Evolutionary conservation across 2,113 vertebrate genomes (phyloP), one percentile per base, ranked within the genome.

Genomic region (Gymnorhina tibicen): DNA sequence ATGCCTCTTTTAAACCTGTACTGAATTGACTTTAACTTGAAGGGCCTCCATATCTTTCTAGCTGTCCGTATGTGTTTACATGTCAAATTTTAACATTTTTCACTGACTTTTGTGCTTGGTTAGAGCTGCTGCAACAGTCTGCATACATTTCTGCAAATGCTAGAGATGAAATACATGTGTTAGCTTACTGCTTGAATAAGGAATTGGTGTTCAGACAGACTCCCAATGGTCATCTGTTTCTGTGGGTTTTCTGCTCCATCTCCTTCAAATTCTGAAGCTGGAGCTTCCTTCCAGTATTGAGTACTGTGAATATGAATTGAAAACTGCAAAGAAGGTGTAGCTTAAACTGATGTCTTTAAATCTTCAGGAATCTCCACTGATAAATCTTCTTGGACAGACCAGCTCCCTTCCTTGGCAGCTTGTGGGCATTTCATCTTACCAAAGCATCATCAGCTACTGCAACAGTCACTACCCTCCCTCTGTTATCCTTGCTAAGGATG

Each of bases 371-470:
- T 99, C 99, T 0, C 98, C 99, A 52, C 97, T 99, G 33, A 97
- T 99, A 75, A 98, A 96, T 93, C 98, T 99, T 13, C 98, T 99
- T 81, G 99, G 98, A 66, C 99, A 99, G 97, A 98, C 98, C 60
- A 98, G 98, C 79, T 99, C 98, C 52, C 98, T 99, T 56, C 99
- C 99, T 6, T 99, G 99, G 99, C 98, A 99, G 67, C 98, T 99
- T 12, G 98, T 99, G 96, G 99, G 99, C 95, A 96, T 98, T 59
- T 97, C 98, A 5, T 99, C 99, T 1, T 99, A 99, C 39, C 98
- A 99, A 84, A 98, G 98, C 72, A 98, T 99, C 93, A 97, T 99
- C 70, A 95, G 95, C 90, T 99, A 99, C 81, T 98, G 99, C 66
- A 98, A 97, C 96, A 99, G 98, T 87, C 99, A 99, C 93, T 99